phyloP scores from a whole-genome alignment of 2,113 vertebrate genomes.

The Clarias magur region DNA sequence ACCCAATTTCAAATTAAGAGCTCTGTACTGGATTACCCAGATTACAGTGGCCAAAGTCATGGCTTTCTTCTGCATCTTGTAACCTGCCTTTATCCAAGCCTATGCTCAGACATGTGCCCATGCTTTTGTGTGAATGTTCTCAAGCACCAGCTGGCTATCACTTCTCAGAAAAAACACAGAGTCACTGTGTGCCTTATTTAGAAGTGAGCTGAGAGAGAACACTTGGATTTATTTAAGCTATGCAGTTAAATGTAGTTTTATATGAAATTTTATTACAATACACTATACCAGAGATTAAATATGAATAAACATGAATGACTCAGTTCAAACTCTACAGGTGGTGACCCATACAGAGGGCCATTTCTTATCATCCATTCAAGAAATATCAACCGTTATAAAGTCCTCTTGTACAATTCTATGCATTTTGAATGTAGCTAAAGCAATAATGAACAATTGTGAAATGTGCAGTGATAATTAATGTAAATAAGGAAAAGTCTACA shows the following conservation, averaged over 20 bases:
- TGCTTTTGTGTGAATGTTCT: slow-evolving; percentile 46
- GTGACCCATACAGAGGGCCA: background rate
- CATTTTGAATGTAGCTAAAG: background rate
- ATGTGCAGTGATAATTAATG: too few relatives aligned
- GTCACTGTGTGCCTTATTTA: background rate
- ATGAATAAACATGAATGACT: background rate
- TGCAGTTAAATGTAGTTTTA: background rate
- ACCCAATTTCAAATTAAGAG: slow-evolving; percentile 75
- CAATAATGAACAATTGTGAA: background rate
- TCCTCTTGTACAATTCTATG: background rate
- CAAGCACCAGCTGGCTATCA: slow-evolving; percentile 28
- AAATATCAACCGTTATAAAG: background rate
- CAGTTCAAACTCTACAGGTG: background rate
- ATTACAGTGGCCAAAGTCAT: slow-evolving; percentile 71
- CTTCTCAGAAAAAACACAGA: slow-evolving; percentile 25
- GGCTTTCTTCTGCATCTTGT: slow-evolving; percentile 62
- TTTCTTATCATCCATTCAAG: background rate
- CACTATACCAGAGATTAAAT: background rate
- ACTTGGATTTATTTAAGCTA: background rate
- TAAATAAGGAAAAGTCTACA: background rate
- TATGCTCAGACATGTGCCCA: slow-evolving; percentile 56
- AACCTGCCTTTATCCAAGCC: slow-evolving; percentile 57
- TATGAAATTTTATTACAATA: background rate
- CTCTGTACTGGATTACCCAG: slow-evolving; percentile 72
- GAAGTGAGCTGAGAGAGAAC: background rate